Percentiles rank a stretch among this genome's conserved stretches.
Evolutionary conservation across 2,113 vertebrate genomes (phyloP).

Genomic region (Hypocryptadius cinnamomeus): DNA sequence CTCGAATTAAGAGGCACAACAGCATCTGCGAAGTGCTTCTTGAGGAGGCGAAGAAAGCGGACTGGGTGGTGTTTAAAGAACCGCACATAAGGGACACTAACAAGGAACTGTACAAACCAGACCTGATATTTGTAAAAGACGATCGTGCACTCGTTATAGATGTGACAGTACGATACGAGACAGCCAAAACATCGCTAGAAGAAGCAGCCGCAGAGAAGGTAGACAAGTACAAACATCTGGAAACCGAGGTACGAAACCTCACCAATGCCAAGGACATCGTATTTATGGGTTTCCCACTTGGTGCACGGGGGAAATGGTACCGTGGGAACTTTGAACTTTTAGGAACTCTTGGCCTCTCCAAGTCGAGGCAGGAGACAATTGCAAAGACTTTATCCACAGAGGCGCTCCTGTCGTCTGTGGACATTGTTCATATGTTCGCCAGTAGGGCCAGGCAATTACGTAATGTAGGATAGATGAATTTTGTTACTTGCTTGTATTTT

Average conservation of each 20-base stretch:
- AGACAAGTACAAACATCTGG: not conserved
- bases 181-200: accelerated
- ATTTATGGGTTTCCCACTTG: not conserved
- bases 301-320: not conserved
- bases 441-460: not conserved
- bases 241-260: accelerated
- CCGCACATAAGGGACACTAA: not conserved
- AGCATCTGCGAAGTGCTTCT: not conserved
- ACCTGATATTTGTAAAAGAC: accelerated
- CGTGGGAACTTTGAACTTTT: not conserved
- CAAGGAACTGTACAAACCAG: not conserved
- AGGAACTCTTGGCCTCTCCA: accelerated
- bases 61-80: not conserved
- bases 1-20: not conserved
- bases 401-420: not conserved
- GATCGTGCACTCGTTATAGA: accelerated
- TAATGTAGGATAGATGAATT: too few species aligned
- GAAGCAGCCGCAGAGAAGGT: not conserved
- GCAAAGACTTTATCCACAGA: not conserved
- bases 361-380: accelerated
- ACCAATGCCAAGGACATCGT: accelerated
- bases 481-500: too few species aligned
- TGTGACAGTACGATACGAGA: accelerated
- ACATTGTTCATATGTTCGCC: not conserved
- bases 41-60: not conserved